These are phyloP conservation scores for Diadophis punctatus DNA, from an alignment of 2,113 vertebrate species.

Conservation along the genomic window DNA sequence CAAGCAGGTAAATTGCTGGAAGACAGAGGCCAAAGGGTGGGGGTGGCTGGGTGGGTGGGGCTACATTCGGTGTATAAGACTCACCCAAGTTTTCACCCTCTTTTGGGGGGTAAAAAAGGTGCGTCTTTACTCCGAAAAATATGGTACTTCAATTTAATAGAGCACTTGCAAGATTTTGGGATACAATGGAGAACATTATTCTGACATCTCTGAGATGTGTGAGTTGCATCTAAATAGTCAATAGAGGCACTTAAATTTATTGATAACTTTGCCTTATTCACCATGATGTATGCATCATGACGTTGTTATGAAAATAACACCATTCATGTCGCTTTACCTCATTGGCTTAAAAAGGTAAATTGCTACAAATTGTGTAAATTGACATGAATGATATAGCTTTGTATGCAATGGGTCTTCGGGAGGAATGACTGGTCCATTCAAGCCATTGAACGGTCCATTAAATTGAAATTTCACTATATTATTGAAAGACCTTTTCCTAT, in stretches of 20 bases:
- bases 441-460: not conserved
- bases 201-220: not conserved
- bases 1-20: too few relatives aligned
- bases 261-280: not conserved
- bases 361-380: not conserved
- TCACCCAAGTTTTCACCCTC: too few relatives aligned
- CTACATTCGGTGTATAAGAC: too few relatives aligned
- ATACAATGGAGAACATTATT: not conserved
- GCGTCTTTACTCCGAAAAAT: too few relatives aligned
- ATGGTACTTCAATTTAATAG: not conserved
- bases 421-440: not conserved
- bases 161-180: not conserved
- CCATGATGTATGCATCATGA: not conserved
- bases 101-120: too few relatives aligned
- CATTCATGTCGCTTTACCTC: not conserved
- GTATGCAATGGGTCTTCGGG: not conserved
- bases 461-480: not conserved
- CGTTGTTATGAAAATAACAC: not conserved
- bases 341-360: not conserved
- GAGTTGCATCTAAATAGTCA: not conserved
- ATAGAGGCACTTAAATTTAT: not conserved
- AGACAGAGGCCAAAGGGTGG: too few relatives aligned
- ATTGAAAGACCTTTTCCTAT: not conserved
- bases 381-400: not conserved
- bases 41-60: too few relatives aligned